Base-by-base conservation (phyloP, 2,113 vertebrate genomes). In the Alosa alosa region DNA sequence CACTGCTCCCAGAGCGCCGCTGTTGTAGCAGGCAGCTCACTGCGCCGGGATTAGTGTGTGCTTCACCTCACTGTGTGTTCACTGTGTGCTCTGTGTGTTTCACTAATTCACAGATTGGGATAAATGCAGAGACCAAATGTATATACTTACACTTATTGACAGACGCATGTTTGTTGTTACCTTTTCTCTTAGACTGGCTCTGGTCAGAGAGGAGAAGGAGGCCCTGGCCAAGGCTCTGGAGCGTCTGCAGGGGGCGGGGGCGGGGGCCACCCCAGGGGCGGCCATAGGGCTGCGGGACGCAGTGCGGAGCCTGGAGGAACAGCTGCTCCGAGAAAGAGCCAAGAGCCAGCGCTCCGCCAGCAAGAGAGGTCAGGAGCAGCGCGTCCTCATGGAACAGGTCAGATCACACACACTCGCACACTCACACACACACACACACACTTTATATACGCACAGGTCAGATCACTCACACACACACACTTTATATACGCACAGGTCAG, bases 351-450 rank as follows among this genome's bases (percentile, higher is more conserved):
- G 95, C 1, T 92, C 92, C 0, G 86, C 94, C 0, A 93, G 87
- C 86, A 96, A 96, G 90, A 94, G 94, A 46, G 87, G 92, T 85
- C 96, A 97, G 89, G 96, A 98, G 84, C 96, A 95, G 86, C 92
- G 91, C 39, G 94, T 95, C 82, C 92, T 97, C 1, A 85, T 95
- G 8, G 95, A 96, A 78, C 95, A 98, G 96, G 97, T 97, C 83
- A 84, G 87, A 31, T 31, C 41, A 44, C 41, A 44, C 41, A 44
- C 41, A 44, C 41, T 3, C 41, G 4, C 41, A 44, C 41, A 31
- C 31, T 31, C 31, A 44, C 41, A 44, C 41, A 44, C 41, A 44
- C 41, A 44, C 41, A 44, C 41, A 44, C 41, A 44, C 41, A 44
- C 41, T 31, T 31, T 31, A 44, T 4, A 44, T 4, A 44, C 41